Base-by-base conservation (phyloP, 2,888 invertebrate genomes). In the Rotaria magnacalcarata region DNA sequence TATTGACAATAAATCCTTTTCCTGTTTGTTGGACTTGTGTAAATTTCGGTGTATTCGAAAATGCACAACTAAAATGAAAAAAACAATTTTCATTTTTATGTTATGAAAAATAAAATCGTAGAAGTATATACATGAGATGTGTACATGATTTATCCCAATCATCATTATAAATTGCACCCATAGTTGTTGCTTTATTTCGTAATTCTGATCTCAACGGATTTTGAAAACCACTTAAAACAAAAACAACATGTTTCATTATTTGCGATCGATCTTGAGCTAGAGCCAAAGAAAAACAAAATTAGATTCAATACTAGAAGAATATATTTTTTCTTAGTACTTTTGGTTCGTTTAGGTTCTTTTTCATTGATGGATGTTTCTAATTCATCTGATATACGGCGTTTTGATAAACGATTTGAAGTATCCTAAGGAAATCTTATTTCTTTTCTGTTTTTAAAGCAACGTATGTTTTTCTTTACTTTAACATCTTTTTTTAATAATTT, bases 211-310 rank as follows among this genome's bases (percentile, higher is more conserved):
- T 93, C 87, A 93, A 92, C 8, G 96, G 96, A 92, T 96, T 95
- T 92, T 94, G 93, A 91, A 94, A 96, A 0, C 96, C 96, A 92
- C 95, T 96, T 88, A 96, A 93, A n/a, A 94, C 94, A 89, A 96
- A 93, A 87, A 93, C 93, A 7, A 95, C 95, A 85, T 93, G 94
- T 21, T 92, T 90, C 88, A 96, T 90, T 24, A 43, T 24, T 47
- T 85, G 4, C 24, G 54, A 56, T 85, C 84, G 60, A 60, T 86
- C 19, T 43, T 24, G 14, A 43, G 54, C 27, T 84, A 67, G 16
- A 67, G 16, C 4, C 5, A 4, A 54, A 54, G 21, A 41, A 19
- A 0, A 6, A 67, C 1, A 67, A 34, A 5, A 6, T 52, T 47
- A 7, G 3, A 52, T 52, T 16, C n/a, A 16, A 6, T 16, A 67